A percentile compares a stretch with the other conserved stretches of the same genome.
Evolutionary conservation across 2,113 vertebrate genomes (phyloP).

Genomic region (Loxodonta africana): DNA sequence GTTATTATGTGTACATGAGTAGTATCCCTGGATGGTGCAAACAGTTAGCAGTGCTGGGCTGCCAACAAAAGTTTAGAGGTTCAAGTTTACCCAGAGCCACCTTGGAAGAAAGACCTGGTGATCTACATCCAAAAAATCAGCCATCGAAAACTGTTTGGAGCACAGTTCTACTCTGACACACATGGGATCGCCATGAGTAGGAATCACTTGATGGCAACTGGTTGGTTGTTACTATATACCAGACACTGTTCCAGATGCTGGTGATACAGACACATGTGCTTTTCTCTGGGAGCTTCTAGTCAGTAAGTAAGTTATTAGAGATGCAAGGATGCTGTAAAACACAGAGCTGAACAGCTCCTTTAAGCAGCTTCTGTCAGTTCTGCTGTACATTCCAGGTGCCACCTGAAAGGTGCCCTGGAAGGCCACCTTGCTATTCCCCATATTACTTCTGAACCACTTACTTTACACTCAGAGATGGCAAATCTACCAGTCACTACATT

Average conservation of each 20-base stretch:
- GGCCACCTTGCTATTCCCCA: neutral
- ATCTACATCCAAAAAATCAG: neutral
- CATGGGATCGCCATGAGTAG: neutral
- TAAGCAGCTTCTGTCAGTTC: neutral
- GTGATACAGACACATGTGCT: neutral
- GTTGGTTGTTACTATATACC: neutral
- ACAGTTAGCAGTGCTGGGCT: neutral
- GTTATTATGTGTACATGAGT: no score
- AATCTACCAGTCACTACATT: neutral
- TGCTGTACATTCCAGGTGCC: neutral
- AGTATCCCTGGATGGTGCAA: no score
- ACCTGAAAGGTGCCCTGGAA: neutral
- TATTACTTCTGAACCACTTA: constrained; percentile 14
- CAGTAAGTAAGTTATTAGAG: neutral
- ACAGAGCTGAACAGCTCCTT: neutral
- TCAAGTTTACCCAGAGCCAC: neutral
- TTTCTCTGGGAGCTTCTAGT: neutral
- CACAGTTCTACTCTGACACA: neutral
- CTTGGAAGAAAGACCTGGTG: neutral
- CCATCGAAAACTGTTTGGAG: neutral
- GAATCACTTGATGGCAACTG: neutral
- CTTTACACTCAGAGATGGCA: neutral
- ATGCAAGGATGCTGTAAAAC: neutral
- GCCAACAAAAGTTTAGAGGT: neutral
- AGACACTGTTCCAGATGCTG: neutral